phyloP scores from a whole-genome alignment of 2,797 vertebrate species.

The Bradypus variegatus region DNA sequence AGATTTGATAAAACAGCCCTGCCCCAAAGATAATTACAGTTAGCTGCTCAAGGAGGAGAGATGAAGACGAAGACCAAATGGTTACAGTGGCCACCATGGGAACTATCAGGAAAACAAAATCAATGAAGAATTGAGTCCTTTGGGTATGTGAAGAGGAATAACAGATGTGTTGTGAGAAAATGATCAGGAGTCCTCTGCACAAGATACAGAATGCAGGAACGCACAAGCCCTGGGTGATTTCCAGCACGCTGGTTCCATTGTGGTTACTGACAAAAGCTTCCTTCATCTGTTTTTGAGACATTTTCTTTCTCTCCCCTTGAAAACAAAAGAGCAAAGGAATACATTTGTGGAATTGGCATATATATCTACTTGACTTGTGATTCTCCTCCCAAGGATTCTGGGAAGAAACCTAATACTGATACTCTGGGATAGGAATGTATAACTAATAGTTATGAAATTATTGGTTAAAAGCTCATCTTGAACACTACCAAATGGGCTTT shows the following conservation, averaged over 20 bases:
- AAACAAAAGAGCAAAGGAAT: slow-evolving; percentile 60
- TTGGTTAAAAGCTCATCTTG: background rate
- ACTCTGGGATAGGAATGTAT: background rate
- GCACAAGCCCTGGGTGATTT: slow-evolving; percentile 82
- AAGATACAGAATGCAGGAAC: slow-evolving; percentile 83
- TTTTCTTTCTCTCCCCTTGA: slow-evolving; percentile 68
- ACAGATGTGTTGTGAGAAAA: slow-evolving; percentile 72
- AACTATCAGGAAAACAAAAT: slow-evolving; percentile 82
- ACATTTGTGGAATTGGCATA: background rate
- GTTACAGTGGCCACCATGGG: slow-evolving; percentile 86
- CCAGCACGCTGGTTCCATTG: slow-evolving; percentile 87
- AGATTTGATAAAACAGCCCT: slow-evolving; percentile 74
- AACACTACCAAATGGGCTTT: background rate
- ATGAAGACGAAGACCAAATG: slow-evolving; percentile 78
- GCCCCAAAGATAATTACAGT: slow-evolving; percentile 64
- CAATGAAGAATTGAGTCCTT: slow-evolving; percentile 78
- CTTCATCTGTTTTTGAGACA: slow-evolving; percentile 85
- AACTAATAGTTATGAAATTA: background rate
- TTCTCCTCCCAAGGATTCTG: background rate
- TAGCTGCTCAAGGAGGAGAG: slow-evolving; percentile 72
- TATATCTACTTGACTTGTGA: background rate
- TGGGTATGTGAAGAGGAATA: slow-evolving; percentile 69
- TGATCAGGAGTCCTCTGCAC: slow-evolving; percentile 82
- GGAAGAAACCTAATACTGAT: background rate
- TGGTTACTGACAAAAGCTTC: slow-evolving; percentile 91